phyloP scores from a whole-genome alignment of 2,113 vertebrate species.

The Bungarus multicinctus region DNA sequence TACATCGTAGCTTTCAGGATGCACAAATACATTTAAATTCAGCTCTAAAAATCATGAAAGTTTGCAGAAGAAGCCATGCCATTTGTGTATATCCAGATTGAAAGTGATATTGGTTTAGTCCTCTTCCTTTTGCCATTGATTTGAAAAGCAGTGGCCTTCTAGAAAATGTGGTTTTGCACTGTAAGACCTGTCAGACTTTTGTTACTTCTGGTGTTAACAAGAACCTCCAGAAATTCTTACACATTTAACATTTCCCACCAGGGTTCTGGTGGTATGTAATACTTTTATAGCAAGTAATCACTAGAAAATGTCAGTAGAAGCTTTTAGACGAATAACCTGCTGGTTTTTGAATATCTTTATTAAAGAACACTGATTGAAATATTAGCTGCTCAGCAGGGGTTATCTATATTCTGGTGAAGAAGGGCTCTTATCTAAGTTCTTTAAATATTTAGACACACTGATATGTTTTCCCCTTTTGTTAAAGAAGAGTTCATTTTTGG shows the following conservation, averaged over 20 bases:
- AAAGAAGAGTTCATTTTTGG: constrained; percentile 13
- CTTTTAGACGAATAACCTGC: constrained; percentile 23
- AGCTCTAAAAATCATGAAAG: neutral
- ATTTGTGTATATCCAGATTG: too few species aligned
- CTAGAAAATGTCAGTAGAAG: constrained; percentile 31
- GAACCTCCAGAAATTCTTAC: neutral
- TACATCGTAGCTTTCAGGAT: neutral
- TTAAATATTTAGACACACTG: constrained; percentile 36
- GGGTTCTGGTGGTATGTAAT: constrained; percentile 24
- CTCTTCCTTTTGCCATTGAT: neutral
- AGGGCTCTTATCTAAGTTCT: constrained; percentile 17
- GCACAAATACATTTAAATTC: neutral
- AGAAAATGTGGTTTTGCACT: neutral
- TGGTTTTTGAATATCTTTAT: constrained; percentile 40
- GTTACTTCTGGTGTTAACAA: neutral
- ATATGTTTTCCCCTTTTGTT: constrained; percentile 35
- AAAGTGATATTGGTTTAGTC: neutral
- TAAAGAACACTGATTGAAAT: constrained; percentile 46
- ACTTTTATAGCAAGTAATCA: constrained; percentile 32
- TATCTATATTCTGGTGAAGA: constrained; percentile 30
- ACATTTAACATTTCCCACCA: constrained; percentile 21
- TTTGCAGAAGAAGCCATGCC: neutral
- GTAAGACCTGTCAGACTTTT: neutral
- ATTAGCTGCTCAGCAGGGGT: constrained; percentile 15
- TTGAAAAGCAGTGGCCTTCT: neutral